Evolutionary conservation across 2,888 invertebrate species (phyloP), one percentile per base, ranked within the genome.

Genomic region (Tupiocoris notatus): DNA sequence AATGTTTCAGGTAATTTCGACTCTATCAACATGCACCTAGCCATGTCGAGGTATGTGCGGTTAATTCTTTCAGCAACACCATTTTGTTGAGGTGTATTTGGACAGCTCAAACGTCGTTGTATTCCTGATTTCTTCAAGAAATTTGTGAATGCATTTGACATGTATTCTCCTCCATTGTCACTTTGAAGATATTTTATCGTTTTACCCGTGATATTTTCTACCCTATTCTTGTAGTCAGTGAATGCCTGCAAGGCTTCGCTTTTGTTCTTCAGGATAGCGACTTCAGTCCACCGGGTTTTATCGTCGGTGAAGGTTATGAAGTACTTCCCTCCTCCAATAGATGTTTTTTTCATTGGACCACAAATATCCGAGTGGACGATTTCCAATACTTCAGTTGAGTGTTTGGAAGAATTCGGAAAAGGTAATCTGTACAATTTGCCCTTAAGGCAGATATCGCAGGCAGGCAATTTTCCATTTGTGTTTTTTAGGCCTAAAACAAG

Each of bases 11-110:
- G 17, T 22, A 82, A 71, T 16, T 77, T 78, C 6, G 81, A 77
- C 16, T 82, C 77, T 0, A 79, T 54, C 17, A 84, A 20, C 76
- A 83, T 78, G 25, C 82, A 81, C 23, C 82, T 77, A 0, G 81
- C 81, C 77, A 78, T 79, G 23, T 83, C 82, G 58, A 83, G 75
- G 0, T 83, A 75, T 1, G 82, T 83, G 0, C 81, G 73, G 21
- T 83, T 83, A 22, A 80, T 80, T 0, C 82, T 61, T 64, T 83
- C 83, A 0, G 82, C 81, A 3, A 80, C 75, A 1, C 83, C 82
- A 75, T 83, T 84, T 65, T 82, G 81, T 65, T 82, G 79, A 0
- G 81, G 82, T 1, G 74, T 82, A 62, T 82, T 81, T 0, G 83
- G 80, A 0, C 80, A 78, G 0, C 80, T 81, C 2, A 58, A 78